These are phyloP conservation scores for Ahaetulla prasina DNA, from an alignment of 2,113 vertebrate species.

Conservation along the genomic window DNA sequence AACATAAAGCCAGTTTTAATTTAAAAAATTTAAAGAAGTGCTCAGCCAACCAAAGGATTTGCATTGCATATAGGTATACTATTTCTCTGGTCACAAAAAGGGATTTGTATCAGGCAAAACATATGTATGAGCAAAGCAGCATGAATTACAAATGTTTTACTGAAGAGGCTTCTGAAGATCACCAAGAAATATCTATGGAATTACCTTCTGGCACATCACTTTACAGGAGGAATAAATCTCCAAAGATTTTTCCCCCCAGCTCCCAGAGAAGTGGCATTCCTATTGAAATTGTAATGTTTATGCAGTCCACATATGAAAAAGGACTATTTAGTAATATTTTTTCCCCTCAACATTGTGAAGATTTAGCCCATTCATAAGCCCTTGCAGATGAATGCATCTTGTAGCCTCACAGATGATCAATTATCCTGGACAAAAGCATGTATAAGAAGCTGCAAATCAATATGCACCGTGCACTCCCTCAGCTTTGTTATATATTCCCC, in stretches of 20 bases:
- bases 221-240: slow-evolving; percentile 29
- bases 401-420: slow-evolving; percentile 7
- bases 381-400: slow-evolving; percentile 21
- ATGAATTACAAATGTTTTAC: slow-evolving; percentile 9
- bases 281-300: slow-evolving; percentile 37
- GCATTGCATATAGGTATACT: neutral
- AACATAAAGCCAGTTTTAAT: neutral
- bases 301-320: slow-evolving; percentile 11
- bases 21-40: neutral
- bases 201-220: slow-evolving; percentile 46
- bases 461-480: neutral
- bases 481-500: neutral
- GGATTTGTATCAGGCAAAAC: neutral
- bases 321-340: slow-evolving; percentile 37
- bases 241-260: neutral
- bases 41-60: slow-evolving; percentile 18
- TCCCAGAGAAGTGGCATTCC: slow-evolving; percentile 1
- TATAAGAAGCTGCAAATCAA: slow-evolving; percentile 15
- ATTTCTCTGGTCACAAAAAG: neutral
- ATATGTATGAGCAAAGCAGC: neutral
- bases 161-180: slow-evolving; percentile 6
- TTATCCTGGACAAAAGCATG: slow-evolving; percentile 3
- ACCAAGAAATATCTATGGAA: slow-evolving; percentile 32
- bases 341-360: slow-evolving; percentile 25
- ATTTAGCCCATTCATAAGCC: slow-evolving; percentile 35